Base-by-base conservation (phyloP, 1,140 invertebrate genomes). In the Rhopalosiphum maidis region DNA sequence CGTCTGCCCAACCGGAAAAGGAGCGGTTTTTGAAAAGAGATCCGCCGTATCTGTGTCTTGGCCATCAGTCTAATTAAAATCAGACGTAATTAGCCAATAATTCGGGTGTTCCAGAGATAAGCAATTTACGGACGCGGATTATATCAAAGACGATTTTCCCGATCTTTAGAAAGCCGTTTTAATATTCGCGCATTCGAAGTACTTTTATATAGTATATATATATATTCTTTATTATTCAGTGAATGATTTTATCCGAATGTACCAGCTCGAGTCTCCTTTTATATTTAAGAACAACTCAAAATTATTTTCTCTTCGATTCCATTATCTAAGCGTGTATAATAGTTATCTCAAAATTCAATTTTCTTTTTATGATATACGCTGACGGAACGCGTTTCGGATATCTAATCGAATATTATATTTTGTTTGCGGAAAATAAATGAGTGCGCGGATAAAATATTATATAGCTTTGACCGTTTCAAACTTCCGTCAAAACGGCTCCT, bases 21-120 rank as follows among this genome's bases (percentile, higher is more conserved):
- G 91, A 92, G 82, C 25, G 77, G 68, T 37, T 93, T 85, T 85
- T 85, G 35, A 93, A 93, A 93, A 93, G 91, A 85, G 91, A 85
- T 85, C 35, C 91, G 43, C 91, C 82, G 82, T 85, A 85, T 55
- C 91, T 51, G 60, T 35, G 68, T 55, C 90, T 46, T 77, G 82
- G 77, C 91, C 91, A 93, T 93, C 91, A 93, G 48, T 54, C 91
- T 93, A 83, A 93, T 93, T 93, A 93, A 93, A 93, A 55, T 85
- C 21, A 0, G 46, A 92, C 35, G 91, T 93, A 93, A 93, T 82
- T 86, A 93, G 82, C 82, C 91, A 86, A 93, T 93, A 93, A 93
- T 85, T 85, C 46, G 91, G 91, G n/a, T 83, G 82, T 46, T 54
- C 23, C 23, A 22, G 60, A 93, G 91, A 93, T 93, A 93, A 93